Evolutionary conservation across 2,113 vertebrate genomes (phyloP).

Genomic region (Prolemur simus): DNA sequence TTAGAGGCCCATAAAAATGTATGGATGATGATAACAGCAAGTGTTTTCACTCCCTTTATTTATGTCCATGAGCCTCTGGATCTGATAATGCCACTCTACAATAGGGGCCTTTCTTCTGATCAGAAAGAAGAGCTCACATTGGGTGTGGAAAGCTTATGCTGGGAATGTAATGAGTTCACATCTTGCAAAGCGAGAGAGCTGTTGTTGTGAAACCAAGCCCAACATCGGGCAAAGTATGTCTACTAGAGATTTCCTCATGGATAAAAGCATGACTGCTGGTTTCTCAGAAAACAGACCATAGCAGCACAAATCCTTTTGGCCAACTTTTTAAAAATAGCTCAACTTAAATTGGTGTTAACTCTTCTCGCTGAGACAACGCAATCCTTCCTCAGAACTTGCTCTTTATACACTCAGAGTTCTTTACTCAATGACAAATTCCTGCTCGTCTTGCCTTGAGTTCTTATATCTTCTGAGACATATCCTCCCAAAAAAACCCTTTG

Average conservation of each 20-base stretch:
- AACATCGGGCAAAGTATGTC: neutral
- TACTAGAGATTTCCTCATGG: neutral
- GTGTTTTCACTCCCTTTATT: slow-evolving; percentile 49
- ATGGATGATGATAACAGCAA: slow-evolving; percentile 39
- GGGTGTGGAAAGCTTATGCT: neutral
- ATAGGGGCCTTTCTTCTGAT: slow-evolving; percentile 55
- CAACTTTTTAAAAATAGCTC: neutral
- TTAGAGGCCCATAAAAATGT: slow-evolving; percentile 68
- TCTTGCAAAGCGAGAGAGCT: neutral
- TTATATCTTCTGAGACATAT: neutral
- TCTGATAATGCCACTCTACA: slow-evolving; percentile 62
- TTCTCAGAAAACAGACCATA: neutral
- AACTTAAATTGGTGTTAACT: neutral
- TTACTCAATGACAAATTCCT: neutral
- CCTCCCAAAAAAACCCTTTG: neutral
- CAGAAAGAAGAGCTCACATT: neutral
- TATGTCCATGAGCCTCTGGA: neutral
- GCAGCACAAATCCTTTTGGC: neutral
- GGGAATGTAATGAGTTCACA: neutral
- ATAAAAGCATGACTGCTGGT: neutral
- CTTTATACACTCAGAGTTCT: neutral
- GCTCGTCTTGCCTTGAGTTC: neutral
- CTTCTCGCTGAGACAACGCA: neutral
- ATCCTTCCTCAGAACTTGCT: neutral
- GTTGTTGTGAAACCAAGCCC: neutral